Evolutionary conservation across 2,797 vertebrate species (phyloP).

Genomic region (Rhinophrynus dorsalis): DNA sequence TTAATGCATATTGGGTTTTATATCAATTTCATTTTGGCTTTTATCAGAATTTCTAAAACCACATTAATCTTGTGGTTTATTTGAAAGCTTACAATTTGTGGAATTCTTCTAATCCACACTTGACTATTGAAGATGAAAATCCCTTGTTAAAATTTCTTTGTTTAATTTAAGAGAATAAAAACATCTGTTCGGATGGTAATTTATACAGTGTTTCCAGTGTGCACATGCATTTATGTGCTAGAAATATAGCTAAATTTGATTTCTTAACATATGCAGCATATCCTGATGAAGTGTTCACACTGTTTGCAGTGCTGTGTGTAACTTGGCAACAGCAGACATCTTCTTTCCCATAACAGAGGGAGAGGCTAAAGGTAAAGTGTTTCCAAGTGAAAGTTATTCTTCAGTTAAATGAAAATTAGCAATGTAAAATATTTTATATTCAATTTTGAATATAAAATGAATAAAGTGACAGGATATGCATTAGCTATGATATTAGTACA

Average conservation of each 20-base stretch:
- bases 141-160: slow-evolving; percentile 32
- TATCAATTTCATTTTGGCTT: slow-evolving; percentile 45
- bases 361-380: neutral
- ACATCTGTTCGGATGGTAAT: slow-evolving; percentile 19
- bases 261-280: neutral
- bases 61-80: slow-evolving; percentile 7
- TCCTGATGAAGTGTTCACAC: neutral
- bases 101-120: slow-evolving; percentile 23
- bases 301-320: neutral
- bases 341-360: neutral
- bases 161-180: slow-evolving; percentile 30
- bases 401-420: no score
- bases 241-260: neutral
- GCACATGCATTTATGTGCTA: slow-evolving; percentile 12
- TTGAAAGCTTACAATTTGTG: slow-evolving; percentile 21
- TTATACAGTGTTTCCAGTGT: neutral
- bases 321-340: slow-evolving; percentile 5
- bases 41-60: slow-evolving; percentile 37
- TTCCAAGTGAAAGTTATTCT: neutral
- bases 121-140: slow-evolving; percentile 17
- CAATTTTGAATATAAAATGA: no score
- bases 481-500: no score
- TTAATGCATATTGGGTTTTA: slow-evolving; percentile 36
- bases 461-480: no score
- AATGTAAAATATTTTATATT: no score